Base-by-base conservation (phyloP, 2,113 vertebrate species). In the Centropus bengalensis region DNA sequence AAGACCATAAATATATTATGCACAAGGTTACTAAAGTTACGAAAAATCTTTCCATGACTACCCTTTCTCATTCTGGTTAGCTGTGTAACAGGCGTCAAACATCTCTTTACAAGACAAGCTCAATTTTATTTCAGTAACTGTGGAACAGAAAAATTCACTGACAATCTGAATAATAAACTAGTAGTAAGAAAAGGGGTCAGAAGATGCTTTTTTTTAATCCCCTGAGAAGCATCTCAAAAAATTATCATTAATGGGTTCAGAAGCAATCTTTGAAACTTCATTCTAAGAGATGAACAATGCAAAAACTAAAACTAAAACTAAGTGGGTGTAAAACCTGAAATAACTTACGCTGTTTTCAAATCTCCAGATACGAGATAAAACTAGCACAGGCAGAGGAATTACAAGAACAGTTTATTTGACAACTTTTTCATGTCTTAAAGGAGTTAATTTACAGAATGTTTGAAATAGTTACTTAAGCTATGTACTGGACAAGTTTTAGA, bases 141-240 rank as follows among this genome's bases (percentile, higher is more conserved):
- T 89, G 70, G 58, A 92, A 79, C 55, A 88, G 71, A 26, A 75
- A 85, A 90, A 81, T 78, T 60, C 93, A 87, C 58, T 78, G 77
- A 89, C 89, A 91, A 60, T 13, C 68, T 38, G 49, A 84, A 71
- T 92, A 91, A 94, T 74, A 95, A 91, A 86, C 19, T 62, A 54
- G 49, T 82, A 69, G 27, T 52, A 86, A 84, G 60, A 88, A 92
- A 69, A 2, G 51, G 38, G 67, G 63, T 83, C 47, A 86, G 80
- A 77, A 91, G 63, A 51, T 86, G 42, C 71, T 77, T 93, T 93
- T 94, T 93, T 86, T 78, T 91, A 95, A 78, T 87, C 64, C 74
- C 40, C 59, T 63, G 32, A 75, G 80, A 94, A 27, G 54, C 15
- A 70, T 38, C 89, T 89, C 63, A 49, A 76, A 87, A 87, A 92